Evolutionary conservation across 1,140 invertebrate genomes (phyloP), one percentile per base, ranked within the genome.

Genomic region (Temnothorax nylanderi): DNA sequence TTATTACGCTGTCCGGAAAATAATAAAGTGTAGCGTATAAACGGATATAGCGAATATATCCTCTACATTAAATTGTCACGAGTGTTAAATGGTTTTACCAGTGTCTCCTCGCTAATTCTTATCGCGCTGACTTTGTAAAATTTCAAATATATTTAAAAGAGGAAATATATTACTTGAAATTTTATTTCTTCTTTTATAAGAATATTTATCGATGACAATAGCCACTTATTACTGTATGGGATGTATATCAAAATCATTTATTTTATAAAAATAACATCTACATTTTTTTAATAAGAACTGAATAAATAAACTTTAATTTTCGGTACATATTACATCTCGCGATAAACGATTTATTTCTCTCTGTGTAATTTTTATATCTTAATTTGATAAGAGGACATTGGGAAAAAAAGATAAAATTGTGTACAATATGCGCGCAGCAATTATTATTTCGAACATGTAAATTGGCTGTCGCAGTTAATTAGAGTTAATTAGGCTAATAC

Each of bases 1-100:
- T 74, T 74, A 82, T 82, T 82, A 74, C 26, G 49, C 41, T 32
- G 41, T 18, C 44, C 44, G 26, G 80, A 44, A 69, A 84, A 84
- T 84, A 84, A 84, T 84, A 84, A 84, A 74, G 80, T 49, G 69
- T 32, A 26, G 69, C 26, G 10, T 75, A 75, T 84, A 84, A 84
- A 84, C 32, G 69, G 69, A 75, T 82, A 72, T 71, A 56, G 41
- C 67, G 65, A 26, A 58, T 74, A 84, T 74, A 75, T 84, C 16
- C 26, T 74, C 54, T 74, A 60, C 54, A 84, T 84, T 84, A 84
- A 84, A 84, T 84, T 84, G 69, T 84, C 80, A 74, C 69, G 69
- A 41, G 69, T 84, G 69, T 84, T 84, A 84, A 84, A 84, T 84
- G 56, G 32, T 62, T 44, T 84, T 47, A 62, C 41, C 41, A 72